Base-by-base conservation (phyloP, 2,797 vertebrate species). In the Decapterus maruadsi region DNA sequence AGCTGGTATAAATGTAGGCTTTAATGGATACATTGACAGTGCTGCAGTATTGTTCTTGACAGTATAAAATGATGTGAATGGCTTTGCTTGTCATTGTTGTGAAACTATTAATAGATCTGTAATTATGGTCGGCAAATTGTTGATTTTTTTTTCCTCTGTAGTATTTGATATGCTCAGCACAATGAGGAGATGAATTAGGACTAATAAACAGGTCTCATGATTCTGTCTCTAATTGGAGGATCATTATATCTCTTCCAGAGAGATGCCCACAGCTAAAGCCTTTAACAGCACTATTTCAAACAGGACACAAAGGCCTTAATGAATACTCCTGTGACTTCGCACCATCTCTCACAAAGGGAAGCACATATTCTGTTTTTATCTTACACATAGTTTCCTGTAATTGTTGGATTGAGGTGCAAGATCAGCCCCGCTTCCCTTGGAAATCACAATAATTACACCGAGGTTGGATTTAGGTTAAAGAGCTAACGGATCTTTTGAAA, bases 31-130 rank as follows among this genome's bases (percentile, higher is more conserved):
- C 86, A 68, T 81, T 86, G 87, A 90, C 92, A 89, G 89, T 83
- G 88, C 87, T 62, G 72, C 68, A 19, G 89, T 82, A 92, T 93
- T 93, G 93, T 94, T 92, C 91, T 86, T 93, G 93, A 94, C 93
- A 91, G 89, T 79, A 68, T 88, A 85, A 93, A 94, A 91, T 90
- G 66, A 93, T 92, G 90, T 90, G 84, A 95, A 94, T 90, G 89
- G 89, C 84, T 86, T 64, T 77, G 68, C 90, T 89, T 91, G 89
- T 94, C 93, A 95, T 89, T 94, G 93, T 94, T 94, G 91, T 85
- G 90, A 90, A 93, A 93, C 92, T 93, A 95, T 95, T 94, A 95
- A 95, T 93, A 94, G 87, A 95, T 94, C 86, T 90, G 90, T 94
- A 95, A 95, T 95, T 95, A 95, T 85, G 78, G 80, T 91, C 65